Conservation (phyloP, 2,797 vertebrate genomes). For the Tragopan temminckii region DNA sequence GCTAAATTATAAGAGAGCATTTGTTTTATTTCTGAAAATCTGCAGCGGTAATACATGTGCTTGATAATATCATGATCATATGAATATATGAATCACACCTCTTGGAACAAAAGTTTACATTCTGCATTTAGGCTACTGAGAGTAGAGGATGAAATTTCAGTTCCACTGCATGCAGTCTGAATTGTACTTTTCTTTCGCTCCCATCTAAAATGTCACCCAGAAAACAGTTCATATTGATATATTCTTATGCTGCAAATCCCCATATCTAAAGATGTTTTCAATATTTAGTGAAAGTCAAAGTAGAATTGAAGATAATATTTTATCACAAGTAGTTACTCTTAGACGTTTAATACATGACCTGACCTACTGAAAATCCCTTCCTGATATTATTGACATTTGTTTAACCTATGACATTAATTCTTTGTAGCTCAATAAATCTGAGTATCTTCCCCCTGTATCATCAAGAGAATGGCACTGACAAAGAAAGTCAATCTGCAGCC, state of each 20-base stretch:
- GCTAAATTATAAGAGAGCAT: conserved; percentile 52
- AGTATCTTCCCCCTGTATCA: conserved; percentile 72
- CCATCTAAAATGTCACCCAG: background rate
- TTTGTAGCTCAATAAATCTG: conserved; percentile 76
- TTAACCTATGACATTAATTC: conserved; percentile 77
- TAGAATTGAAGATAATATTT: conserved; percentile 21
- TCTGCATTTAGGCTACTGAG: background rate
- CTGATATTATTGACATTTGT: conserved; percentile 76
- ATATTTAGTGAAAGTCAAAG: background rate
- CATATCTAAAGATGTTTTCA: background rate
- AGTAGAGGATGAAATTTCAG: background rate
- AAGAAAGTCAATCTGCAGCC: conserved; percentile 78
- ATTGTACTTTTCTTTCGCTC: background rate
- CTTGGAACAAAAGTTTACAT: background rate
- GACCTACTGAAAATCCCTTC: conserved; percentile 68
- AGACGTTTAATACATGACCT: conserved; percentile 30
- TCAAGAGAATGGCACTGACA: conserved; percentile 65
- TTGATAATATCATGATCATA: background rate
- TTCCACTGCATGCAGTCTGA: background rate
- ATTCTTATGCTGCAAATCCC: background rate
- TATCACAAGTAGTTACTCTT: conserved; percentile 25
- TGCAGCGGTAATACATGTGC: background rate
- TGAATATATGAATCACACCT: background rate
- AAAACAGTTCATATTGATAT: background rate
- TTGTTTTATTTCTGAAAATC: background rate